These are phyloP conservation scores for Periophthalmodon schlosseri DNA, from an alignment of 2,113 vertebrate species.

Conservation along the genomic window DNA sequence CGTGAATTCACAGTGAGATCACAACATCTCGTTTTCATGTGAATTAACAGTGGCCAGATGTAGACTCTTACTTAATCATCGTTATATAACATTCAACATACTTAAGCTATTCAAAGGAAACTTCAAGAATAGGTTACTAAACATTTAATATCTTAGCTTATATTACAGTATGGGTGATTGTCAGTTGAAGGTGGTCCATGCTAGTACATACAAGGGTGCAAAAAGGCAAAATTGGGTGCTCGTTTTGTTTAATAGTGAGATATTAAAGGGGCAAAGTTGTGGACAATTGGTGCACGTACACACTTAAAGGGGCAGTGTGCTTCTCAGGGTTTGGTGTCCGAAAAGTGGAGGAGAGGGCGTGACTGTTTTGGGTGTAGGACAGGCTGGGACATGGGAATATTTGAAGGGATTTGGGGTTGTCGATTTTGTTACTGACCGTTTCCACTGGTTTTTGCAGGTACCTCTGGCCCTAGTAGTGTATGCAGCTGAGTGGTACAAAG, in stretches of 20 bases:
- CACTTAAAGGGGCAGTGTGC: conserved; percentile 6
- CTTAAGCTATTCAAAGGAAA: conserved; percentile 53
- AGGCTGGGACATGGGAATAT: background rate
- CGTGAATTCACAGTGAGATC: conserved; percentile 53
- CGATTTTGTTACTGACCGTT: conserved; percentile 65
- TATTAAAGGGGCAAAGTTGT: conserved; percentile 18
- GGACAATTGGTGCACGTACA: conserved; percentile 22
- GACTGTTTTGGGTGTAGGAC: background rate
- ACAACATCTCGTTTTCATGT: conserved; percentile 57
- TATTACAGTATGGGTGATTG: conserved; percentile 57
- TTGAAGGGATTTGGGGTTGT: conserved; percentile 15
- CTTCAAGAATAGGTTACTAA: conserved; percentile 34
- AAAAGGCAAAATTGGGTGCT: conserved; percentile 24
- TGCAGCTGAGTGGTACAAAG: conserved; percentile 47
- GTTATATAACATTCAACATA: conserved; percentile 34
- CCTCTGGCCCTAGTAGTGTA: conserved; percentile 56
- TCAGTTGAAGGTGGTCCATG: conserved; percentile 62
- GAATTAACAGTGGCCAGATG: conserved; percentile 34
- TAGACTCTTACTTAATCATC: conserved; percentile 20
- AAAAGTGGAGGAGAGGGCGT: background rate
- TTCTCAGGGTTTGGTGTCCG: conserved; percentile 11
- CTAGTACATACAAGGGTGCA: conserved; percentile 37
- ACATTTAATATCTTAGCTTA: conserved; percentile 42
- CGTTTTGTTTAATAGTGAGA: conserved; percentile 40
- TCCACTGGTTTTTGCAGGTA: conserved; percentile 51